Percentiles rank a stretch among this genome's conserved stretches.
phyloP scores from a whole-genome alignment of 2,113 vertebrate species.

The Marmota flaviventris region DNA sequence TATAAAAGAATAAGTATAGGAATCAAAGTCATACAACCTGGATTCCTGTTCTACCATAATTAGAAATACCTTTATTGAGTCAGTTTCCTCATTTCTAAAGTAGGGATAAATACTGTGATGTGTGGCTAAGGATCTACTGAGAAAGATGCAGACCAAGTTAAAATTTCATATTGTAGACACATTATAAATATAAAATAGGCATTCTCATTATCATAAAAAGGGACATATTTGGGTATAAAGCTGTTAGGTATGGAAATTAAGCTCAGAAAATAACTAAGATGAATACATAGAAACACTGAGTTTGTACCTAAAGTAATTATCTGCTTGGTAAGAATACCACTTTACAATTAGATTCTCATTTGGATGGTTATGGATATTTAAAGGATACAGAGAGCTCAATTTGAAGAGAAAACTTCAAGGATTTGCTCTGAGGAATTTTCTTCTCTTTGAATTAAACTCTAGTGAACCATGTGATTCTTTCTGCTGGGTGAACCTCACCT shows the following conservation, averaged over 20 bases:
- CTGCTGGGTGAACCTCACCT: constrained; percentile 33
- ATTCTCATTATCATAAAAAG: constrained; percentile 33
- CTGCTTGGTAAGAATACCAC: neutral
- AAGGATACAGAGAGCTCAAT: neutral
- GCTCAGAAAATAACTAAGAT: neutral
- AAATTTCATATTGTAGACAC: neutral
- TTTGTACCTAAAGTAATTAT: constrained; percentile 45
- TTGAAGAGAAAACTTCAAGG: neutral
- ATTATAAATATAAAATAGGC: neutral
- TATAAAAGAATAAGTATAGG: neutral
- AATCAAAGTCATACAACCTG: neutral
- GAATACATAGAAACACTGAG: constrained; percentile 2
- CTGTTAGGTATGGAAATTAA: neutral
- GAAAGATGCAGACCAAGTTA: neutral
- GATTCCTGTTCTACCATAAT: neutral
- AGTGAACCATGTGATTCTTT: neutral
- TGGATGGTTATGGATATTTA: constrained; percentile 29
- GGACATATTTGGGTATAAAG: neutral
- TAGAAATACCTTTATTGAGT: constrained; percentile 40
- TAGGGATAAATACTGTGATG: constrained; percentile 6
- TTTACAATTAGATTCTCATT: constrained; percentile 28
- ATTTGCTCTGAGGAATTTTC: neutral
- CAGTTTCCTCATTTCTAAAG: constrained; percentile 45
- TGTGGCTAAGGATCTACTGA: neutral
- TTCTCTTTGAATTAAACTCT: constrained; percentile 27